Evolutionary conservation across 1,140 invertebrate species (phyloP), one percentile per base, ranked within the genome.

Genomic region (Drosophila sucinea): DNA sequence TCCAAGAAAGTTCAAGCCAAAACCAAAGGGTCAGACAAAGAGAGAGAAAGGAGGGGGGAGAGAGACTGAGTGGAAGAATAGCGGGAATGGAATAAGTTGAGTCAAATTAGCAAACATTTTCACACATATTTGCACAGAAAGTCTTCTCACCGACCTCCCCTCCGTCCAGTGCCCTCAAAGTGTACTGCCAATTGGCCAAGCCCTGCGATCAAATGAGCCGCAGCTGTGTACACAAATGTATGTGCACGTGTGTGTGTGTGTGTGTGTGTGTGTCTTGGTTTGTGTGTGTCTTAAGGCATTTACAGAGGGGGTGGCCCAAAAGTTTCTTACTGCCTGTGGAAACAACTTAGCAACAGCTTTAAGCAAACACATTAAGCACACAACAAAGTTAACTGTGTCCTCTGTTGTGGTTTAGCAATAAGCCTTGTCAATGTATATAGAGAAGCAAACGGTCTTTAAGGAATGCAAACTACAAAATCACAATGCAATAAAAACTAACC

Each of bases 201-300:
- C 63, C 60, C 72, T 62, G 66, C 83, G 82, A 87, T 87, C 82
- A 85, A 85, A 85, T 85, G 82, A 85, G 83, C 83, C 83, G 75
- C 83, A 87, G 84, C 80, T 85, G 79, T 86, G 79, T 79, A 81
- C 78, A 86, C 81, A 85, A 65, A 17, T 74, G 66, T 74, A 60
- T 41, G 57, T 57, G 11, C 27, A n/a, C 30, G 27, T 61, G 35
- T 25, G 10, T 60, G 35, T 41, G 25, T 29, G 2, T 60, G 44
- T 56, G 56, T 40, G 44, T 67, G 55, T 41, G 56, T 51, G 10
- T 66, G 54, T 73, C 2, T 8, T 38, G 35, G 30, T 67, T 29
- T 35, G 30, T 51, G 10, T n/a, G 11, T 44, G 38, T 47, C 71
- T 74, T 73, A 17, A 23, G 60, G 73, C 60, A 76, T 63, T 60